These are phyloP conservation scores for Plagodis dolabraria DNA, from an alignment of 2,888 invertebrate species.

Conservation along the genomic window DNA sequence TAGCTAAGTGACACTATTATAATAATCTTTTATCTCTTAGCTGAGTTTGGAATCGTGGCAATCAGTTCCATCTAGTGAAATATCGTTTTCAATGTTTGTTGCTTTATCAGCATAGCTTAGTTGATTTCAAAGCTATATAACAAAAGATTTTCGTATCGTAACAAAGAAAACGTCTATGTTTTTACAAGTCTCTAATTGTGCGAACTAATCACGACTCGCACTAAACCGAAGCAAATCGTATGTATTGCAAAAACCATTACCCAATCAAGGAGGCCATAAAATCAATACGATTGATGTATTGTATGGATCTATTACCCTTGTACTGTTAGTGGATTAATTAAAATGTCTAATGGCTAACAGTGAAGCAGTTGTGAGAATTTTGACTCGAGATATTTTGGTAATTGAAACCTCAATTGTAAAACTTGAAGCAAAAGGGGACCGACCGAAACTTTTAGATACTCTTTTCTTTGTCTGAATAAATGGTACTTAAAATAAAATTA, in stretches of 20 bases:
- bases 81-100: too few species aligned
- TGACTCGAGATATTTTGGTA: neutral
- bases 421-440: too few species aligned
- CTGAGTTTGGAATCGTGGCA: too few species aligned
- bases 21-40: too few species aligned
- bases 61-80: too few species aligned
- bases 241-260: constrained; percentile 25
- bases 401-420: too few species aligned
- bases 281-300: constrained; percentile 26
- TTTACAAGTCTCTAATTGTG: constrained; percentile 22
- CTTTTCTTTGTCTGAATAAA: too few species aligned
- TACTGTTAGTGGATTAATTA: constrained; percentile 25
- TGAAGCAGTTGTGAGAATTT: constrained; percentile 15
- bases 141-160: neutral
- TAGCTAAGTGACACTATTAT: too few species aligned
- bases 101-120: too few species aligned
- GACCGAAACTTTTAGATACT: too few species aligned
- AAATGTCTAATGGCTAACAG: neutral
- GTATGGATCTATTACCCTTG: constrained; percentile 17
- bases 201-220: constrained; percentile 19
- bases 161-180: constrained; percentile 18
- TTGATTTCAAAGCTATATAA: too few species aligned
- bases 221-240: constrained; percentile 21
- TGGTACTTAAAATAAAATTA: too few species aligned
- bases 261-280: constrained; percentile 25